Evolutionary conservation across 2,113 vertebrate species (phyloP), one percentile per base, ranked within the genome.

Genomic region (Channa argus): DNA sequence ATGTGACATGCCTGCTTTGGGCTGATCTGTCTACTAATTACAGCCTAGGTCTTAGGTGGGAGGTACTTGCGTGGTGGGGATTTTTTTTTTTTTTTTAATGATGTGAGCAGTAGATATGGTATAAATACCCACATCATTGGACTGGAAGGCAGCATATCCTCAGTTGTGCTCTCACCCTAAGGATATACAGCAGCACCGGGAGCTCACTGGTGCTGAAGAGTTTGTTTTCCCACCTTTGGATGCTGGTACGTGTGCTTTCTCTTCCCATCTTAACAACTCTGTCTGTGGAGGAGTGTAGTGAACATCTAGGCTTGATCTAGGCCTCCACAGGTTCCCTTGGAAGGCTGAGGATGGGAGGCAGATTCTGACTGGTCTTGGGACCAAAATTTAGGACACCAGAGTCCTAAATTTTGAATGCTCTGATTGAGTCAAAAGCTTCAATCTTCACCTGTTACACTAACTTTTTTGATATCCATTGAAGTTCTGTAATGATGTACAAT

Each of bases 21-120:
- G 95, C 95, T 95, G 94, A 90, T 95, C 94, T 93, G 92, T 85
- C 91, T 93, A 92, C 88, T 96, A 98, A 98, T 98, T 98, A 96
- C 93, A 96, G 93, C 93, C 94, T 94, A 84, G 89, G 83, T 76
- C 89, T 89, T 92, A 88, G 78, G 38, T 92, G 92, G 96, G 96
- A 95, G 96, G 96, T 94, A 94, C 94, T 95, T 93, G 88, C 86
- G 63, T 79, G 88, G 80, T 90, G 92, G 92, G 91, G 87, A 91
- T 90, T 91, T 91, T 95, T 88, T 63, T 77, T n/a, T 85, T 89
- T 87, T 91, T 91, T 93, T 88, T 86, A 89, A 92, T 91, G 87
- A 93, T 89, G 87, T 60, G 84, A 55, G 68, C 83, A 89, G 90
- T 69, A 91, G 92, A 95, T 95, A 95, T 88, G 53, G 91, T 96